phyloP scores from a whole-genome alignment of 2,888 invertebrate species.

The Reticulitermes lucifugus region DNA sequence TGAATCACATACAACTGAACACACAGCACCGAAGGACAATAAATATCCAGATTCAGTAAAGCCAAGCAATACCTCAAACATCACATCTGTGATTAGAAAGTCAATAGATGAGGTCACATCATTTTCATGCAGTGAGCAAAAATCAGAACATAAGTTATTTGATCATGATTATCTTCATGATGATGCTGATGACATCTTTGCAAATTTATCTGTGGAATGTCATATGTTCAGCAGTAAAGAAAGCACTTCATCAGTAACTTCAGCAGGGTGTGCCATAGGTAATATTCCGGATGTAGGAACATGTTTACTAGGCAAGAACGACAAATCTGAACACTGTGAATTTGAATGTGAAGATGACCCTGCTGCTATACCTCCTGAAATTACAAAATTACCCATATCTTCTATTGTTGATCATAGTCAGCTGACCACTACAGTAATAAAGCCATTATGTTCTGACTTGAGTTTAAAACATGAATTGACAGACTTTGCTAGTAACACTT shows the following conservation, averaged over 20 bases:
- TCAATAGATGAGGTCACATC: neutral
- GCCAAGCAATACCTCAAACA: neutral
- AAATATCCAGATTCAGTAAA: neutral
- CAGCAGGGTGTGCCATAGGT: neutral
- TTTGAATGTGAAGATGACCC: neutral
- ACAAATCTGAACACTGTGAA: neutral
- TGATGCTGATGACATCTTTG: slow-evolving; percentile 33
- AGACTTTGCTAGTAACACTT: neutral
- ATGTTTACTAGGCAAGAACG: neutral
- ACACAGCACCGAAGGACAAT: neutral
- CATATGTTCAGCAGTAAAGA: neutral
- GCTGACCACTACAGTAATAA: neutral
- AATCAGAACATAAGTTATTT: neutral
- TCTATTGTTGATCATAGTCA: neutral
- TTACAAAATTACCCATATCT: neutral
- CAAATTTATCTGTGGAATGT: neutral
- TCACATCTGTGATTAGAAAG: neutral
- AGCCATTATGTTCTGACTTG: neutral
- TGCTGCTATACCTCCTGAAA: neutral
- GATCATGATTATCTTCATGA: neutral
- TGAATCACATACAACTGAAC: neutral
- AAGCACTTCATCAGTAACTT: neutral
- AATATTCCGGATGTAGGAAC: neutral
- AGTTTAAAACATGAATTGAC: neutral
- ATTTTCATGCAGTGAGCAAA: neutral